Evolutionary conservation across 2,888 invertebrate genomes (phyloP), one percentile per base, ranked within the genome.

Genomic region (Neoitamus cyanurus): DNA sequence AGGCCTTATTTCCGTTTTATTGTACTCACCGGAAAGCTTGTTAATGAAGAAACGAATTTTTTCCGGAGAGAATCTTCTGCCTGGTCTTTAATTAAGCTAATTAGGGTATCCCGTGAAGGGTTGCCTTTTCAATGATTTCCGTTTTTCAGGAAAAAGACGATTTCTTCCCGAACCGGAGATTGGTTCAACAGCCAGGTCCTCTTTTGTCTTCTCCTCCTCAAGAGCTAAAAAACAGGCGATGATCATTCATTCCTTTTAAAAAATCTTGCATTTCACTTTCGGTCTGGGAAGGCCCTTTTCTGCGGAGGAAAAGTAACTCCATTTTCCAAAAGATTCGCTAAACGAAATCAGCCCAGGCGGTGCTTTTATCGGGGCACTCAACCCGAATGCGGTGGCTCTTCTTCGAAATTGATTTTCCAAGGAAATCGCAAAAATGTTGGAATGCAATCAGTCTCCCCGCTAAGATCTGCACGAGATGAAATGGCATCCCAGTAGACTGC

Each of bases 71-170:
- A 58, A 58, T 58, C 58, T 9, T 20, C 58, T 7, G 25, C 58
- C 58, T 58, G 58, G 20, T 58, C 58, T 58, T 58, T 58, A 58
- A 58, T 58, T 58, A 58, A 58, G 58, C 58, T 58, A 58, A 58
- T 58, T 58, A 58, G 58, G 58, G 58, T 58, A 58, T 58, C 25
- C 20, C 58, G 25, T 58, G 58, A 58, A 58, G 58, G 58, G 58
- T 58, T 58, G 58, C 58, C 25, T 58, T 20, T 1, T 58, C 58
- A 58, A 58, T 58, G 58, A 58, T 58, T 58, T 58, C 58, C 20
- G 58, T 58, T 58, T 58, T 58, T 25, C 58, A 25, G 20, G 25
- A 58, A 15, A 25, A 58, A 58, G 25, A 58, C 9, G 58, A 58
- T 20, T 58, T 58, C 20, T 58, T 58, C 58, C 58, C 58, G 15